These are phyloP conservation scores for Gulo gulo DNA, from an alignment of 2,113 vertebrate species.

Conservation along the genomic window DNA sequence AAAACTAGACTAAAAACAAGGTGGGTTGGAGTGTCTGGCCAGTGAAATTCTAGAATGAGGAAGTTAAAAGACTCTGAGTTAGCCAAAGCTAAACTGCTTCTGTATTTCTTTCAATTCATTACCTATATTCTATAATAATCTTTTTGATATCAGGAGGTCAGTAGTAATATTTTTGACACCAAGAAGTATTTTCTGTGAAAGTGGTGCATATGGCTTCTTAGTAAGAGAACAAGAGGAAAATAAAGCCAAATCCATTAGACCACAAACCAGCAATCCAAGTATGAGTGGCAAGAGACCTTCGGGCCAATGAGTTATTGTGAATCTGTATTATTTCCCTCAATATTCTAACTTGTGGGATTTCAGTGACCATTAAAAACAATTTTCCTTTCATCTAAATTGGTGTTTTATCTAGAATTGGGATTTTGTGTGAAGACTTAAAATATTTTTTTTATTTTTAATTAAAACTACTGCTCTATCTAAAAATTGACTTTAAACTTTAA, in stretches of 20 bases:
- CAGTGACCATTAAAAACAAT: not conserved
- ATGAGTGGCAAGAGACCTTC: not conserved
- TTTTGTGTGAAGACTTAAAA: not conserved
- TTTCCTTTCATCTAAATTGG: constrained; percentile 22
- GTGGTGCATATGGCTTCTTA: not conserved
- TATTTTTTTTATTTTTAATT: constrained; percentile 15
- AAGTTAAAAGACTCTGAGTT: not conserved
- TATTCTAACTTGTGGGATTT: not conserved
- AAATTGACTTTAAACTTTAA: not conserved
- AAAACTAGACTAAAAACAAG: not conserved
- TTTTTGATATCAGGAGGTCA: not conserved
- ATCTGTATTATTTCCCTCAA: not conserved
- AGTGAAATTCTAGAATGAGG: not conserved
- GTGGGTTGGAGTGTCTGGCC: not conserved
- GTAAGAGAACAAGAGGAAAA: not conserved
- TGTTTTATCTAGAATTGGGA: not conserved
- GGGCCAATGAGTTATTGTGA: not conserved
- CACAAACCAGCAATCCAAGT: not conserved
- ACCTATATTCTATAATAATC: not conserved
- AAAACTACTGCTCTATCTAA: not conserved
- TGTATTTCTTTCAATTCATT: not conserved
- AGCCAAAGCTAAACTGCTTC: not conserved
- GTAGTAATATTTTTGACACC: not conserved
- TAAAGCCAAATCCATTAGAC: not conserved
- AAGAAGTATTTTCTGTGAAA: not conserved